Conservation (phyloP, 37 sponge, comb jelly and placozoan genomes). For the Agelas oroides region DNA sequence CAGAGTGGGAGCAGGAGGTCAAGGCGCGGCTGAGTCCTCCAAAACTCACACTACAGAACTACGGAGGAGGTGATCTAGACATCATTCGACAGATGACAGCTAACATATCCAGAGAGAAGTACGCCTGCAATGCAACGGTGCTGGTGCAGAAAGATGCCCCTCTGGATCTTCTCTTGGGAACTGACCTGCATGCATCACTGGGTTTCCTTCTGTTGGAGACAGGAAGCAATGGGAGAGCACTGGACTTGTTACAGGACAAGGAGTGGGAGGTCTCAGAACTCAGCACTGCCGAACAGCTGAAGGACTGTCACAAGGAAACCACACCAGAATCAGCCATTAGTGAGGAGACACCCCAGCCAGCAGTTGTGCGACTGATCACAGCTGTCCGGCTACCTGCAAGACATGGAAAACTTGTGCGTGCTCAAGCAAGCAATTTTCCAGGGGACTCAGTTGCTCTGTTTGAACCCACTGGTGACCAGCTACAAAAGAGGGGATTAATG, state of each 20-base stretch:
- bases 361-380: slow-evolving; percentile 11
- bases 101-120: neutral
- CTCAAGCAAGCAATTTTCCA: neutral
- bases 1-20: neutral
- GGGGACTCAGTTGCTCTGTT: neutral
- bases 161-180: neutral
- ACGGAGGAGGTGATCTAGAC: slow-evolving; percentile 26
- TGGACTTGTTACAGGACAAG: neutral
- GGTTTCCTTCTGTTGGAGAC: too few species aligned
- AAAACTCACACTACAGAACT: slow-evolving; percentile 2
- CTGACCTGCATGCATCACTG: neutral
- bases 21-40: neutral
- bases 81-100: slow-evolving; percentile 13
- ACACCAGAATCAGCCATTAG: too few species aligned
- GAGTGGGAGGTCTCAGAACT: neutral
- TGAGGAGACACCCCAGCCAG: too few species aligned
- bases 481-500: neutral
- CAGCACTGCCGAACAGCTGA: neutral
- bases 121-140: neutral
- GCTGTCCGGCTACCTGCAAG: slow-evolving; percentile 27
- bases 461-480: neutral
- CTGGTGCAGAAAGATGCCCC: neutral
- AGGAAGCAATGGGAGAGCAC: neutral
- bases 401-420: slow-evolving; percentile 24
- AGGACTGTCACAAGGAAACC: too few species aligned